A percentile compares a stretch with the other conserved stretches of the same genome.
Conservation (phyloP, 2,797 vertebrate species). For the Helarctos malayanus region DNA sequence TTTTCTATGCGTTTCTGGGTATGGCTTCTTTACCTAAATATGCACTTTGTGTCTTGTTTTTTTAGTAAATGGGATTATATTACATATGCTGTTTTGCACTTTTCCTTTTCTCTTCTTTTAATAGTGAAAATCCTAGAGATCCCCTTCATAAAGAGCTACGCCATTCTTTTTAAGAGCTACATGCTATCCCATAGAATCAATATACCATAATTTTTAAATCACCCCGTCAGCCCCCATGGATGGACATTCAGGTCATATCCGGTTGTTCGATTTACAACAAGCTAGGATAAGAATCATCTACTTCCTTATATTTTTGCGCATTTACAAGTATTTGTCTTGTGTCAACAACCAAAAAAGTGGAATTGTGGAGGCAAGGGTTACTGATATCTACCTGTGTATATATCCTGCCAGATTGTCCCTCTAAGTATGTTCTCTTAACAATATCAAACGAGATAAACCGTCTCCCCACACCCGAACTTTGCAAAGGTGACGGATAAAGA, state of each 20-base stretch:
- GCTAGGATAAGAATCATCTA: not conserved
- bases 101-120: not conserved
- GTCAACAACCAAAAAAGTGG: not conserved
- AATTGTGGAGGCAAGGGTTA: not conserved
- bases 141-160: not conserved
- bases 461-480: not conserved
- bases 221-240: not conserved
- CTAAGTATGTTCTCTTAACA: not conserved
- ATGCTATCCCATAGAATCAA: not conserved
- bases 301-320: not conserved
- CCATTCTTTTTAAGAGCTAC: not conserved
- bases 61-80: not conserved
- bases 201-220: not conserved
- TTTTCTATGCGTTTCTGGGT: not conserved
- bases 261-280: not conserved
- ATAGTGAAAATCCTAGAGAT: not conserved
- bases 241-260: not conserved
- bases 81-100: not conserved
- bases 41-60: not conserved
- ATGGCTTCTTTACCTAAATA: not conserved
- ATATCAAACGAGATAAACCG: fast-evolving
- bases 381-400: not conserved
- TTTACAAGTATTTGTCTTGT: not conserved
- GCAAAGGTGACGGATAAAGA: not conserved
- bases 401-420: not conserved